phyloP scores from a whole-genome alignment of 2,797 vertebrate genomes.

The Alectoris magna region DNA sequence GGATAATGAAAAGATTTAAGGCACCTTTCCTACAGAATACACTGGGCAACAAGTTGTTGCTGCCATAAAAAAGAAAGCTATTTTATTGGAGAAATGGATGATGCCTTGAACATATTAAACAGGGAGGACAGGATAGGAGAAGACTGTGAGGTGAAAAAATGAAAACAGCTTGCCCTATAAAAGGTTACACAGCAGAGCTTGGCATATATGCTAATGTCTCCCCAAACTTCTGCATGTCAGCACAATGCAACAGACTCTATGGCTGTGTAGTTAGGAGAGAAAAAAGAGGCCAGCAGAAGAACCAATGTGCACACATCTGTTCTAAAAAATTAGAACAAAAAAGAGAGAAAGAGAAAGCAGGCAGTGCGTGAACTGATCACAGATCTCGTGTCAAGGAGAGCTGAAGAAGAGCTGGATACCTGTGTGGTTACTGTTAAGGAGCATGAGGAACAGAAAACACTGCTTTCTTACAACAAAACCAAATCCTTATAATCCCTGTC shows the following conservation, averaged over 20 bases:
- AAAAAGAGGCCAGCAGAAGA: neutral
- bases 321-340: neutral
- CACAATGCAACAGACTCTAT: neutral
- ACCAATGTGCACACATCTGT: neutral
- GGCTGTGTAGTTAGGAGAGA: neutral
- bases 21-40: neutral
- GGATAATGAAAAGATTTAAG: accelerated
- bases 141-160: neutral
- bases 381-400: neutral
- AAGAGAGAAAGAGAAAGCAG: neutral
- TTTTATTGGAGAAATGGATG: neutral
- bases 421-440: neutral
- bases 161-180: neutral
- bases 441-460: accelerated
- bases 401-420: neutral
- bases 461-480: neutral
- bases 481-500: neutral
- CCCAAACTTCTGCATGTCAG: neutral
- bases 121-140: neutral
- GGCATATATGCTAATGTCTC: neutral
- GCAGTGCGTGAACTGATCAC: accelerated
- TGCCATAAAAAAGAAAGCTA: neutral
- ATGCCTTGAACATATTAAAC: neutral
- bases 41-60: neutral
- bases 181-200: neutral